Conservation (phyloP, 1,140 invertebrate species). For the Nebria ingens region DNA sequence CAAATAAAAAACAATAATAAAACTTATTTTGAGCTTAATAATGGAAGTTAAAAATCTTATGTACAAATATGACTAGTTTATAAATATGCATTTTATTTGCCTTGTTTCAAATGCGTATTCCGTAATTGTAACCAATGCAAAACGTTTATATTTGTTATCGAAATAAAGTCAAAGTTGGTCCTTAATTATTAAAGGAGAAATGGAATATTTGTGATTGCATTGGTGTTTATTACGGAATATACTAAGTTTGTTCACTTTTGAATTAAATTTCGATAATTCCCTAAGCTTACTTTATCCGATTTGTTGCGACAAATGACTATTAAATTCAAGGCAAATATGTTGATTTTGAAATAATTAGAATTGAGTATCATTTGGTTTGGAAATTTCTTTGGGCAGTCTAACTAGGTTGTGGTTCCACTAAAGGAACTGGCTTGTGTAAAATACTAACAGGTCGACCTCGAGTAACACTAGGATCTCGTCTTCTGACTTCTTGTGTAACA, state of each 20-base stretch:
- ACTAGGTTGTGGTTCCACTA: conserved; percentile 12
- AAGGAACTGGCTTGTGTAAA: conserved; percentile 25
- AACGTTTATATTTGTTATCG: too few relatives aligned
- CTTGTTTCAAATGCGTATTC: too few relatives aligned
- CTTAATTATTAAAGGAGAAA: not conserved
- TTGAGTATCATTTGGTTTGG: not conserved
- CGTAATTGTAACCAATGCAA: too few relatives aligned
- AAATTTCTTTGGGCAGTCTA: conserved; percentile 13
- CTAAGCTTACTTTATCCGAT: too few relatives aligned
- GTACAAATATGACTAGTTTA: not conserved
- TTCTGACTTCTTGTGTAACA: conserved; percentile 21
- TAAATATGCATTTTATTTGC: conserved; percentile 1
- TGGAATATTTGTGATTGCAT: not conserved
- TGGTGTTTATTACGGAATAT: too few relatives aligned
- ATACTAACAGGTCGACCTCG: conserved; percentile 36
- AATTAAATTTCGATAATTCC: too few relatives aligned
- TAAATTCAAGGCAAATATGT: not conserved
- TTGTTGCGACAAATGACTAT: too few relatives aligned
- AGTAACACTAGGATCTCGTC: conserved; percentile 19
- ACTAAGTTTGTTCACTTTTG: too few relatives aligned
- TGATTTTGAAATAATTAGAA: not conserved
- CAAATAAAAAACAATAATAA: not conserved
- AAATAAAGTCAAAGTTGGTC: not conserved
- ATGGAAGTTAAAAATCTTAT: not conserved
- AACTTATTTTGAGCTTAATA: not conserved